Base-by-base conservation (phyloP, 2,113 vertebrate species). In the Archilochus colubris region DNA sequence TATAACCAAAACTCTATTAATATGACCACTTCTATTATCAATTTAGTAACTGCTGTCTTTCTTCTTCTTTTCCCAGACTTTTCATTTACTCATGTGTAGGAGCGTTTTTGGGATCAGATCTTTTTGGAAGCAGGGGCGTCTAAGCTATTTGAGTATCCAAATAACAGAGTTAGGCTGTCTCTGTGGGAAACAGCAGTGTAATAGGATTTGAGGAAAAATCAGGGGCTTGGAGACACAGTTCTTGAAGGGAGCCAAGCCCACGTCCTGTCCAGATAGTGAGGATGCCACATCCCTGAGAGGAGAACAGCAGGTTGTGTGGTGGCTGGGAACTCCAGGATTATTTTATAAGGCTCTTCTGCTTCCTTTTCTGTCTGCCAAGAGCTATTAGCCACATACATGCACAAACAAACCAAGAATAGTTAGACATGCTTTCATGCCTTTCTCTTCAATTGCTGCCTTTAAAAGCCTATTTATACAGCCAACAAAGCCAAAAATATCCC, bases 311-410 rank as follows among this genome's bases (percentile, higher is more conserved):
- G 31, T 40, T 86, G 43, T 54, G 30, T 66, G 33, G 61, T 9
- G 31, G 18, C 61, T 74, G 51, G 76, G 58, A 92, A 73, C 58
- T 76, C 73, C 54, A 31, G 40, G 46, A 23, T 86, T 90, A 31
- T 76, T 55, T 58, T 48, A 10, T 5, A 44, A 10, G 51, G 58
- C 66, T 93, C 51, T 77, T 67, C 85, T 72, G 59, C 64, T 95
- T 95, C 79, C 72, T 93, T 43, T 90, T 55, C 68, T 83, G 31
- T 82, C 89, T 95, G 91, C 87, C 88, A 95, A 94, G 64, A 90
- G 64, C 68, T 86, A 72, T 95, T 93, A 93, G 48, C 82, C 85
- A 86, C 57, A 61, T 31, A 95, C 33, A 66, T 25, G n/a, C 70
- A 70, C 59, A 91, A 95, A 94, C 70, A 66, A 91, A 80, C 63